Evolutionary conservation across 2,888 invertebrate species (phyloP).

Genomic region (Adelognathus sp.): DNA sequence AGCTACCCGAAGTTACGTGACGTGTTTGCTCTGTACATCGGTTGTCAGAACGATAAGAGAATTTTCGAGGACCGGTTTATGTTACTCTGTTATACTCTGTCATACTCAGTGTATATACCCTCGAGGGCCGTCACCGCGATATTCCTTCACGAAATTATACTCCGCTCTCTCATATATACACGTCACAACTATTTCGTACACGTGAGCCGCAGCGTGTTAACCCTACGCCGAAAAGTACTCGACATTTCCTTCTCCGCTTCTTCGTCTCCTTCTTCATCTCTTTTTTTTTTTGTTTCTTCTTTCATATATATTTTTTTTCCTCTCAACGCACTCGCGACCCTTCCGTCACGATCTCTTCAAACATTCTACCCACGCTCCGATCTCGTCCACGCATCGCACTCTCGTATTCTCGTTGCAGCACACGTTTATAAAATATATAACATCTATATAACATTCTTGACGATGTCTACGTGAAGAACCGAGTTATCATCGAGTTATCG

Average conservation of each 20-base stretch:
- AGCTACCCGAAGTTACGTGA: too few relatives aligned
- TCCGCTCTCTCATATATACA: neutral
- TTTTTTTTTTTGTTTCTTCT: slow-evolving; percentile 4
- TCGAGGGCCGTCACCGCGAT: slow-evolving; percentile 18
- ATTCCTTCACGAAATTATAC: slow-evolving; percentile 24
- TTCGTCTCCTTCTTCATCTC: too few relatives aligned
- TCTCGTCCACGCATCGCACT: slow-evolving; percentile 48
- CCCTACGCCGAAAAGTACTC: slow-evolving; percentile 17
- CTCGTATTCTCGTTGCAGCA: slow-evolving; percentile 17
- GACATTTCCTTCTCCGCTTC: neutral
- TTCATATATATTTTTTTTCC: neutral
- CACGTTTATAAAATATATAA: too few relatives aligned
- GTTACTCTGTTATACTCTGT: too few relatives aligned
- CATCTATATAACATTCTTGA: too few relatives aligned
- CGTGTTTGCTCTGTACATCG: slow-evolving; percentile 4
- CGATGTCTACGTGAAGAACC: too few relatives aligned
- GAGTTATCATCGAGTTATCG: slow-evolving; percentile 47
- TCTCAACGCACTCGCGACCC: slow-evolving; percentile 10
- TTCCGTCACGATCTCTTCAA: slow-evolving; percentile 49
- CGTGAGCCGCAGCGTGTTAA: slow-evolving; percentile 3
- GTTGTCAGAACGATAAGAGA: slow-evolving; percentile 15
- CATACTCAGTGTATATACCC: neutral
- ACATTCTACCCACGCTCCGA: slow-evolving; percentile 50
- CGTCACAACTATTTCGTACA: slow-evolving; percentile 23
- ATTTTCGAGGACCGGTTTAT: slow-evolving; percentile 13